phyloP scores from a whole-genome alignment of 2,797 vertebrate species.

The Takifugu rubripes region DNA sequence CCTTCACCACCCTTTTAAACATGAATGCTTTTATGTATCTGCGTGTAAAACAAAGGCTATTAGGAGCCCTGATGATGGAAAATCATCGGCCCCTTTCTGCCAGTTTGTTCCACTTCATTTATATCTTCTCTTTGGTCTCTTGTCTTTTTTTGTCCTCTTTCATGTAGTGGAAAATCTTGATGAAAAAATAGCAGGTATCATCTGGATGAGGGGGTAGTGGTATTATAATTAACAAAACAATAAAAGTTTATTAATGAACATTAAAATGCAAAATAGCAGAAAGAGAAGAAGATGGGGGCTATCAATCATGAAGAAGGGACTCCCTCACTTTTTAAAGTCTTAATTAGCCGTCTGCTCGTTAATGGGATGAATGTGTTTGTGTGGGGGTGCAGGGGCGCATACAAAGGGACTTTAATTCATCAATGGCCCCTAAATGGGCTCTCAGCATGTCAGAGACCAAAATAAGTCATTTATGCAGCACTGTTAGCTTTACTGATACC shows the following conservation, averaged over 20 bases:
- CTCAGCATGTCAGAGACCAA: constrained; percentile 76
- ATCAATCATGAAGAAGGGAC: constrained; percentile 90
- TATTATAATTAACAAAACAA: constrained; percentile 98
- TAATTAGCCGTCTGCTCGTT: constrained; percentile 97
- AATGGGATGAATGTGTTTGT: constrained; percentile 86
- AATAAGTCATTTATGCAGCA: constrained; percentile 71
- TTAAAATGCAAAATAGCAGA: constrained; percentile 97
- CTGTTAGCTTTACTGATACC: constrained; percentile 71
- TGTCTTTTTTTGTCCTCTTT: constrained; percentile 40
- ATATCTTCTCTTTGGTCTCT: constrained; percentile 26
- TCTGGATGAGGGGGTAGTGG: constrained; percentile 81
- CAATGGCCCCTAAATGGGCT: constrained; percentile 87
- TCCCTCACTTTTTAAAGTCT: constrained; percentile 89
- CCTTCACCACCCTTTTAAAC: too few species aligned
- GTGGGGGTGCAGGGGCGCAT: constrained; percentile 79
- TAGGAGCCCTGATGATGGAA: not conserved
- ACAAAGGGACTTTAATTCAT: constrained; percentile 91
- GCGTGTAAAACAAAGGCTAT: not conserved
- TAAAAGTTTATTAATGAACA: constrained; percentile 99
- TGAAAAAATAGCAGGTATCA: constrained; percentile 76
- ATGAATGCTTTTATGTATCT: too few species aligned
- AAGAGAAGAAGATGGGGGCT: constrained; percentile 78
- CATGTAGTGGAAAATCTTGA: constrained; percentile 67
- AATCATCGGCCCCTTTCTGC: not conserved
- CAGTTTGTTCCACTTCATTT: constrained; percentile 16